phyloP scores from a whole-genome alignment of 2,888 invertebrate species.

The Heliothis peltigera region DNA sequence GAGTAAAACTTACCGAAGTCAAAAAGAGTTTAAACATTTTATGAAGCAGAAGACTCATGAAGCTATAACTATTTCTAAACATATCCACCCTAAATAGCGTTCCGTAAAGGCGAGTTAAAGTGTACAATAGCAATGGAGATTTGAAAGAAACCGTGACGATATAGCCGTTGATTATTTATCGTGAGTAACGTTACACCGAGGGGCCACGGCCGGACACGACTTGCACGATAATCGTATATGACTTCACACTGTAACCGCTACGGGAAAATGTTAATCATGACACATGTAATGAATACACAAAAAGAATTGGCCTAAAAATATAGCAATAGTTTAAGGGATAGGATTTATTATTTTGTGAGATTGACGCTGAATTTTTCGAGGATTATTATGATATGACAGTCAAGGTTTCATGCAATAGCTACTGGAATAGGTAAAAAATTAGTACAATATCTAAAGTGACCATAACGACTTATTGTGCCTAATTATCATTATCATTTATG shows the following conservation, averaged over 20 bases:
- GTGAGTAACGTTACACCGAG: conserved; percentile 58
- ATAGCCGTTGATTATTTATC: conserved; percentile 66
- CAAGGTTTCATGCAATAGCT: no score
- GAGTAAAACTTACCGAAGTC: conserved; percentile 2
- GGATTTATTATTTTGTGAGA: no score
- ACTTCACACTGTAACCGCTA: conserved; percentile 56
- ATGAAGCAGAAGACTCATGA: conserved; percentile 2
- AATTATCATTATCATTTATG: no score
- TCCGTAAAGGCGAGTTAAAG: conserved; percentile 14
- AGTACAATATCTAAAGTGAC: no score
- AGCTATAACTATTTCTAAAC: conserved; percentile 8
- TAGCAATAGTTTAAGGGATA: conserved; percentile 6
- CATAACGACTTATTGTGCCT: no score
- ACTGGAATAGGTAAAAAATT: no score
- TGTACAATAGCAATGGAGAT: conserved; percentile 36
- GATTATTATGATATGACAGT: no score
- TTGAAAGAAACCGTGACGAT: conserved; percentile 70
- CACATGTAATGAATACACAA: conserved; percentile 48
- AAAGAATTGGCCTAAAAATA: conserved; percentile 33
- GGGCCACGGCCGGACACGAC: conserved; percentile 66
- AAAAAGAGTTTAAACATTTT: neutral
- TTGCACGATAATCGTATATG: conserved; percentile 65
- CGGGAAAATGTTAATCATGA: conserved; percentile 64
- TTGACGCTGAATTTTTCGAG: conserved; percentile 10
- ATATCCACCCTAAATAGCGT: conserved; percentile 8